Percentiles rank a stretch among this genome's conserved stretches.
These are phyloP conservation scores for Ferrisia virgata DNA, from an alignment of 2,888 invertebrate species.

Conservation along the genomic window DNA sequence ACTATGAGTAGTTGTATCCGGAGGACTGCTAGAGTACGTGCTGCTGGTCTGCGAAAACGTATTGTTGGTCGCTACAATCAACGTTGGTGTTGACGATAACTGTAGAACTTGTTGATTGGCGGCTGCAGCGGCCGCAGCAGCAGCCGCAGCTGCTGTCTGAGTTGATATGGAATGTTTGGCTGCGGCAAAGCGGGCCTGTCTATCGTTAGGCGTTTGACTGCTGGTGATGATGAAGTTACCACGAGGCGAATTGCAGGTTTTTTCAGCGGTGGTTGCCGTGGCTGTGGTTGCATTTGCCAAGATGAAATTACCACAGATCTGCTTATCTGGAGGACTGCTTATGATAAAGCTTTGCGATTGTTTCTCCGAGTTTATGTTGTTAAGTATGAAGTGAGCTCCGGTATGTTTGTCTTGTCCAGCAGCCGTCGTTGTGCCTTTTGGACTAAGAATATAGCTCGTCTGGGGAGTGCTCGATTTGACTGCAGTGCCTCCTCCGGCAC, in stretches of 20 bases:
- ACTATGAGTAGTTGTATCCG: slow-evolving; percentile 82
- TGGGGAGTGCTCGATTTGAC: slow-evolving; percentile 48
- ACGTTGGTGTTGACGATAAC: slow-evolving; percentile 50
- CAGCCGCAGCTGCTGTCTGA: slow-evolving; percentile 60
- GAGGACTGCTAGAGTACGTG: slow-evolving; percentile 63
- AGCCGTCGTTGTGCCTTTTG: slow-evolving; percentile 49
- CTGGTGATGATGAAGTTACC: slow-evolving; percentile 47
- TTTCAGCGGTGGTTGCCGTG: slow-evolving; percentile 46
- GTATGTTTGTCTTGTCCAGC: slow-evolving; percentile 45
- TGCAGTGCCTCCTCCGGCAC: too few species aligned
- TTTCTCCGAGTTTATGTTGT: slow-evolving; percentile 48
- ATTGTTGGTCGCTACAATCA: slow-evolving; percentile 51
- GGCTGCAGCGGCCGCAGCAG: slow-evolving; percentile 56
- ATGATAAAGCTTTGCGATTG: slow-evolving; percentile 49
- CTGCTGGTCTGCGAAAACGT: slow-evolving; percentile 54
- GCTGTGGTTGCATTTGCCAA: slow-evolving; percentile 49
- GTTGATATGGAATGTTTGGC: slow-evolving; percentile 71
- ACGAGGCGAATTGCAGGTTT: slow-evolving; percentile 45
- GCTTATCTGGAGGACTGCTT: slow-evolving; percentile 49
- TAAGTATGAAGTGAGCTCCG: slow-evolving; percentile 49
- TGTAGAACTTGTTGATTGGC: slow-evolving; percentile 49
- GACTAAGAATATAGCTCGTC: slow-evolving; percentile 50
- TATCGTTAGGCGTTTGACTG: slow-evolving; percentile 47
- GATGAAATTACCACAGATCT: slow-evolving; percentile 50
- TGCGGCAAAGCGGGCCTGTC: slow-evolving; percentile 53